phyloP scores from a whole-genome alignment of 2,797 vertebrate genomes.

The Aeoliscus strigatus region DNA sequence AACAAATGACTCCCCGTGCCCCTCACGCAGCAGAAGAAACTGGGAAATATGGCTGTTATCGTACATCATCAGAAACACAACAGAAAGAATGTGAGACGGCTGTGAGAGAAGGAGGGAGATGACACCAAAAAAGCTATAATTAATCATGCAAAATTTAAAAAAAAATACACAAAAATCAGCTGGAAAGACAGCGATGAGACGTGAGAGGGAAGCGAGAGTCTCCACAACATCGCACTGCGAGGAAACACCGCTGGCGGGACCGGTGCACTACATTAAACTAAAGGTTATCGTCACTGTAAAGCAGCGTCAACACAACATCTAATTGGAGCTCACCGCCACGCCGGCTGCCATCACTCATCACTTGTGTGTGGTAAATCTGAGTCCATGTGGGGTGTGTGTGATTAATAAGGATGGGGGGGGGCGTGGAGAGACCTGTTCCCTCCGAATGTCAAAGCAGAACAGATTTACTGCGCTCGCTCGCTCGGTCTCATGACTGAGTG shows the following conservation, averaged over 20 bases:
- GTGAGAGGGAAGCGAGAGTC: slow-evolving; percentile 64
- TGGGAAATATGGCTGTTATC: slow-evolving; percentile 68
- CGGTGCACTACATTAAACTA: slow-evolving; percentile 68
- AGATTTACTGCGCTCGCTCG: slow-evolving; percentile 49
- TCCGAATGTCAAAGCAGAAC: slow-evolving; percentile 52
- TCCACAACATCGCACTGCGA: slow-evolving; percentile 57
- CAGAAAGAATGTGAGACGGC: slow-evolving; percentile 34
- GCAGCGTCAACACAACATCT: slow-evolving; percentile 72
- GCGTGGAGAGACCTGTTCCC: slow-evolving; percentile 38
- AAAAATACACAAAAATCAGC: slow-evolving; percentile 31
- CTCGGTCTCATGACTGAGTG: slow-evolving; percentile 15
- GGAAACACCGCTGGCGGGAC: slow-evolving; percentile 61
- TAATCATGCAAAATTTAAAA: slow-evolving; percentile 60
- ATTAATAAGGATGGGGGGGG: slow-evolving; percentile 68
- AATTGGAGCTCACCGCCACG: slow-evolving; percentile 68
- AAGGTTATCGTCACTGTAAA: slow-evolving; percentile 75
- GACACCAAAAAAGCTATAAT: slow-evolving; percentile 66
- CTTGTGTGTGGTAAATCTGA: slow-evolving; percentile 46
- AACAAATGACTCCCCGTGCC: slow-evolving; percentile 72
- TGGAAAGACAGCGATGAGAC: slow-evolving; percentile 51
- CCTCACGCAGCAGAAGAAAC: slow-evolving; percentile 63
- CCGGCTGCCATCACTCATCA: slow-evolving; percentile 70
- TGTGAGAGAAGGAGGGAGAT: slow-evolving; percentile 31
- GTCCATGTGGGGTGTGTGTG: slow-evolving; percentile 44
- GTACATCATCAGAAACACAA: slow-evolving; percentile 71